phyloP scores from a whole-genome alignment of 2,113 vertebrate species.

The Hemiprocne comata region DNA sequence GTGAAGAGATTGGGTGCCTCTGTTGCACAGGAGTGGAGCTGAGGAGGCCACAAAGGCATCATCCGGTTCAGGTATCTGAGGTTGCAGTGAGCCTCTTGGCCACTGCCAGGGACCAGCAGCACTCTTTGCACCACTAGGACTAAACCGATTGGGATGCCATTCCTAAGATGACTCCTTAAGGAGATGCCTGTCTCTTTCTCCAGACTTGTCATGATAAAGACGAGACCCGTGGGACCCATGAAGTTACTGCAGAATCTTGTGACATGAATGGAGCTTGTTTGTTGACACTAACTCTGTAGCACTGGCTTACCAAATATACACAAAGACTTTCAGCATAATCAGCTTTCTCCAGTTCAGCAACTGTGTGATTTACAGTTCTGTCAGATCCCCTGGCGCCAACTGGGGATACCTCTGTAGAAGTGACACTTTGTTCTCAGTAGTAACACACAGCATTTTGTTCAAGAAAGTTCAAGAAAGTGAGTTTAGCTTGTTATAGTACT shows the following conservation, averaged over 20 bases:
- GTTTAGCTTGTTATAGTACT: neutral
- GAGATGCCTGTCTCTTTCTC: neutral
- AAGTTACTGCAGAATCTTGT: neutral
- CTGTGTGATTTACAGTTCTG: neutral
- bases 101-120: neutral
- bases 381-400: neutral
- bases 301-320: neutral
- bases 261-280: neutral
- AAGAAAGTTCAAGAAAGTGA: neutral
- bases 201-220: neutral
- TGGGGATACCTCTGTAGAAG: neutral
- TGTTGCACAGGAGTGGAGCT: neutral
- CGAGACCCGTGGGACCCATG: accelerated
- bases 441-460: neutral
- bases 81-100: neutral
- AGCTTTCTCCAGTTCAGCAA: neutral
- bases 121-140: neutral
- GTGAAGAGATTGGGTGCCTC: neutral
- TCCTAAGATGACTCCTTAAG: neutral
- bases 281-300: neutral
- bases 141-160: neutral
- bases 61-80: neutral
- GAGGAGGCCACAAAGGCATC: neutral
- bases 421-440: neutral
- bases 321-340: accelerated